phyloP scores from a whole-genome alignment of 1,140 invertebrate species.

The Drosophila erecta region DNA sequence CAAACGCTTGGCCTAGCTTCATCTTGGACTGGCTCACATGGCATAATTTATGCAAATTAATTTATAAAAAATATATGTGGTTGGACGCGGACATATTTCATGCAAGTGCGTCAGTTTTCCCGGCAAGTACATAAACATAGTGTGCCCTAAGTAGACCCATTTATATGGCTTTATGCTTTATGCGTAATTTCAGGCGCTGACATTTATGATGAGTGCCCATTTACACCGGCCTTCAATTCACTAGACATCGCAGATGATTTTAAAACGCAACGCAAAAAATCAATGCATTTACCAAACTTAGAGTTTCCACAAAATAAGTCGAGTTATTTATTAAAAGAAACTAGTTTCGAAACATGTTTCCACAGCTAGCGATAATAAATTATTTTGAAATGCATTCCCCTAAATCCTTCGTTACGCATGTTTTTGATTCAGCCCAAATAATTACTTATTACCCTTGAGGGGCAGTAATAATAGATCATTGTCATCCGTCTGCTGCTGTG shows the following conservation, averaged over 20 bases:
- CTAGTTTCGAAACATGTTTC: no score
- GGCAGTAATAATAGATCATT: background rate
- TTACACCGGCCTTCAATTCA: background rate
- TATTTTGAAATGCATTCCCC: no score
- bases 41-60: constrained; percentile 83
- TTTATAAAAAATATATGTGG: constrained; percentile 54
- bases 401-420: no score
- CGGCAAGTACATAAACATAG: constrained; percentile 77
- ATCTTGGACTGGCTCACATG: constrained; percentile 59
- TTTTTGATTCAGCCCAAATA: no score
- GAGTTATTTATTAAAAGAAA: background rate
- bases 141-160: constrained; percentile 78
- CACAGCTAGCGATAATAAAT: no score
- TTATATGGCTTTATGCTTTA: constrained; percentile 84
- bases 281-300: background rate
- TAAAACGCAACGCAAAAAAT: background rate
- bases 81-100: constrained; percentile 60
- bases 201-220: constrained; percentile 78
- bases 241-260: background rate
- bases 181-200: constrained; percentile 79
- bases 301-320: background rate
- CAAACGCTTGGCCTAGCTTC: constrained; percentile 64
- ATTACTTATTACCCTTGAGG: no score
- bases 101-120: constrained; percentile 73
- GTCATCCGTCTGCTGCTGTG: background rate